Evolutionary conservation across 1,140 invertebrate genomes (phyloP), one percentile per base, ranked within the genome.

Genomic region (Dinoponera quadriceps): DNA sequence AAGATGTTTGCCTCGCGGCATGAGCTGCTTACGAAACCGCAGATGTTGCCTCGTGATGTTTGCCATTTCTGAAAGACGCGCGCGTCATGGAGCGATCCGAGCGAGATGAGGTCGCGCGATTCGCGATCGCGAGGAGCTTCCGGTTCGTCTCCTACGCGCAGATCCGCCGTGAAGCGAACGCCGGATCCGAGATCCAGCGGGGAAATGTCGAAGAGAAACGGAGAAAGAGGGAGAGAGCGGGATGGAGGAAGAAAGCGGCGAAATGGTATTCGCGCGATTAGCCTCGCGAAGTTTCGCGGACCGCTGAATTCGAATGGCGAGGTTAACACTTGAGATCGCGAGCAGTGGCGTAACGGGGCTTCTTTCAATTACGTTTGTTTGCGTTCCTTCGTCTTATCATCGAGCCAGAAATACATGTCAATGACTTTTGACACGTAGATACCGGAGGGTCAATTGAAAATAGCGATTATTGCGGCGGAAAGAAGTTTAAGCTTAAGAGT

Each of bases 251-350:
- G 49, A 20, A 13, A 51, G 44, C 60, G 51, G 60, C 54, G 55
- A 69, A 73, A 81, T 29, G 55, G 16, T 65, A 82, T 89, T 77
- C 85, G 49, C 59, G 78, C 83, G 88, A 89, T 89, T 89, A 89
- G 84, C 55, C 38, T 63, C 48, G 44, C 66, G 22, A 89, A 85
- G 69, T 85, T 87, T 82, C 59, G 65, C 83, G 85, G 69, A 77
- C 78, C 87, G 57, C 71, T 78, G 85, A 82, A 11, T 48, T 13
- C 55, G 54, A 89, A 87, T 85, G 59, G 82, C 63, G 60, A 75
- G 71, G 71, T 77, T 85, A 59, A 77, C 60, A 38, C 20, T 77
- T 66, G 11, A 57, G 5, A 2, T 55, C 29, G 22, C 49, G 62
- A 7, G 1, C 48, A 54, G 16, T 29, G 25, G 20, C 1, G 18